phyloP scores from a whole-genome alignment of 2,888 invertebrate genomes.

The Mimachlamys varia region DNA sequence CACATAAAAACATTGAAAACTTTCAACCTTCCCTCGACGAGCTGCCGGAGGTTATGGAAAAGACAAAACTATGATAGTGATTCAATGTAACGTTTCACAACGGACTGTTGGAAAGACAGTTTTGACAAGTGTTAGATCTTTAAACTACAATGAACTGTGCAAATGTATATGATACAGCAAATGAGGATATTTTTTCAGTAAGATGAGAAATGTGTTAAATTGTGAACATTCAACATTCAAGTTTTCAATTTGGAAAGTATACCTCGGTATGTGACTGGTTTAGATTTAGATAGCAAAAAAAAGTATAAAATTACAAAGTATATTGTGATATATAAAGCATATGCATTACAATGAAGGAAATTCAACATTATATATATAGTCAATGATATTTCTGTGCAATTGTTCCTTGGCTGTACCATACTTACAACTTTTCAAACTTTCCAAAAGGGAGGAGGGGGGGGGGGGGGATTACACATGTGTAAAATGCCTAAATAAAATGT shows the following conservation, averaged over 20 bases:
- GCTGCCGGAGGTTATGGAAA: conserved; percentile 65
- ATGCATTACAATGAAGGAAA: neutral
- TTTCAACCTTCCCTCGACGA: conserved; percentile 37
- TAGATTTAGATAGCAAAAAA: neutral
- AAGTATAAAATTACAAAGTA: neutral
- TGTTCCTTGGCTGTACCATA: too few species aligned
- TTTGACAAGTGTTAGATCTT: too few species aligned
- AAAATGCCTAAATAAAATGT: too few species aligned
- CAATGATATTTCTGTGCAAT: too few species aligned
- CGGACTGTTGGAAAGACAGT: neutral
- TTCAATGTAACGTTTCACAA: neutral
- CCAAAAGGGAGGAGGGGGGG: too few species aligned
- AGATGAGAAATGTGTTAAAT: neutral
- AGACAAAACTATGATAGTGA: conserved; percentile 61
- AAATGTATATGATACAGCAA: neutral
- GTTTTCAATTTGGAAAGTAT: neutral
- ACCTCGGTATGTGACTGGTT: neutral
- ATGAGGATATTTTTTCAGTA: neutral
- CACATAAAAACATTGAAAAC: conserved; percentile 11
- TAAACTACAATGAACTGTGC: neutral
- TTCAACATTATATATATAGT: too few species aligned
- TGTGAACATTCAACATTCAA: neutral
- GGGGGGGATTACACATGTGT: too few species aligned
- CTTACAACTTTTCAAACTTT: too few species aligned
- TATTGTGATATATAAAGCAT: neutral